Conservation (phyloP, 2,113 vertebrate species). For the Pedionomus torquatus region DNA sequence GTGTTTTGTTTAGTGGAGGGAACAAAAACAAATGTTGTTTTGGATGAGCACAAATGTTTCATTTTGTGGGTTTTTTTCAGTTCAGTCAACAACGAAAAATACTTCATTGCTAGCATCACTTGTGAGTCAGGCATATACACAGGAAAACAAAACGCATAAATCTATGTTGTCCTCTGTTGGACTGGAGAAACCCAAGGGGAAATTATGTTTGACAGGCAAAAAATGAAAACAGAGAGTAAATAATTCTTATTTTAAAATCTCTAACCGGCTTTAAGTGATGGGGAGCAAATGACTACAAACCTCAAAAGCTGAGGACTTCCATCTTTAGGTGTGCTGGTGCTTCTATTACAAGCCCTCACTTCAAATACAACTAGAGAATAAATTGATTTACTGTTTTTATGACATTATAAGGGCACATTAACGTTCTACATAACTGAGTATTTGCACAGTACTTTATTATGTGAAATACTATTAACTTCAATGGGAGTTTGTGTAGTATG, state of each 20-base stretch:
- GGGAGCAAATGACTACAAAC: not conserved
- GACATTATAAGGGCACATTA: constrained; percentile 49
- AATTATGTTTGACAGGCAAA: not conserved
- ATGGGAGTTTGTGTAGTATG: constrained; percentile 45
- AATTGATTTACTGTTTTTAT: constrained; percentile 37
- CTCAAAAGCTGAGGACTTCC: not conserved
- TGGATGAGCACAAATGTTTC: constrained; percentile 39
- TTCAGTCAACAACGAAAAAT: constrained; percentile 17
- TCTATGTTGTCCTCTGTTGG: not conserved
- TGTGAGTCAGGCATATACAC: not conserved
- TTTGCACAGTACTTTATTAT: constrained; percentile 57
- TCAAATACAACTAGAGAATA: constrained; percentile 20
- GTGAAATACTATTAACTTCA: constrained; percentile 66
- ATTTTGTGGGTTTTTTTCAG: not conserved
- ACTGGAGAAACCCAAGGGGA: not conserved
- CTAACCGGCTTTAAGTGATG: not conserved
- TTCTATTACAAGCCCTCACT: not conserved
- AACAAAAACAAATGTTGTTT: constrained; percentile 34
- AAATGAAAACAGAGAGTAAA: not conserved
- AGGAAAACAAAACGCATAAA: not conserved
- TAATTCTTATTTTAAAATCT: constrained; percentile 2
- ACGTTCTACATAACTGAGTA: constrained; percentile 30
- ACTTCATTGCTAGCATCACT: not conserved
- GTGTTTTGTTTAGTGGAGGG: not conserved
- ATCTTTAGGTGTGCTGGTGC: not conserved